Evolutionary conservation across 1,140 invertebrate species (phyloP), one percentile per base, ranked within the genome.

Genomic region (Hycleus cichorii): DNA sequence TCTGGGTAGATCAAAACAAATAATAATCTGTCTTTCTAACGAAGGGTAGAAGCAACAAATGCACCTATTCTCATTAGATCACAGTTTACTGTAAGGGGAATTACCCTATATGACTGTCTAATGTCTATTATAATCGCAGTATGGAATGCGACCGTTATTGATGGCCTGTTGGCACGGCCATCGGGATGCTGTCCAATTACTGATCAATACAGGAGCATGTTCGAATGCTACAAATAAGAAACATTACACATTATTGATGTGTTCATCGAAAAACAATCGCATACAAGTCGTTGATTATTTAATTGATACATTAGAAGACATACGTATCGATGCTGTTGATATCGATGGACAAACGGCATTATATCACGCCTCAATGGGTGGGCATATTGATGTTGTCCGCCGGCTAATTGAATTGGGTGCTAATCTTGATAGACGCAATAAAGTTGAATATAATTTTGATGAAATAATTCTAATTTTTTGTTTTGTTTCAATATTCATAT

Each of bases 121-220:
- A 39, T 39, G 6, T 39, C 39, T 7, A 39, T 39, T 39, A 39
- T 39, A 39, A 39, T 39, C 10, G 47, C 76, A 91, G 88, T 90
- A 87, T 69, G 89, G 88, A 43, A 91, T 91, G 88, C 77, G 86
- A 45, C 86, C 89, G 1, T 73, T 91, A 10, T 77, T 90, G 55
- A 90, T 90, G 87, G 86, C 88, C 7, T 86, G 88, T 1, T 89
- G 86, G 83, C 87, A 89, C 69, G 89, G 89, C 4, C 88, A 91
- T 65, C 77, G 82, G 8, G 81, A 85, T 26, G 85, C 86, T 4
- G 83, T 91, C 8, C 81, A 85, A 71, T 76, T 85, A 59, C 77
- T 92, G 39, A 84, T 91, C 47, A 83, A 86, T 60, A 81, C 82
- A 6, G 89, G 88, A 11, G 88, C 88, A 51, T 87, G 81, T 64